Evolutionary conservation across 2,888 invertebrate genomes (phyloP).

Genomic region (Melieria crassipennis): DNA sequence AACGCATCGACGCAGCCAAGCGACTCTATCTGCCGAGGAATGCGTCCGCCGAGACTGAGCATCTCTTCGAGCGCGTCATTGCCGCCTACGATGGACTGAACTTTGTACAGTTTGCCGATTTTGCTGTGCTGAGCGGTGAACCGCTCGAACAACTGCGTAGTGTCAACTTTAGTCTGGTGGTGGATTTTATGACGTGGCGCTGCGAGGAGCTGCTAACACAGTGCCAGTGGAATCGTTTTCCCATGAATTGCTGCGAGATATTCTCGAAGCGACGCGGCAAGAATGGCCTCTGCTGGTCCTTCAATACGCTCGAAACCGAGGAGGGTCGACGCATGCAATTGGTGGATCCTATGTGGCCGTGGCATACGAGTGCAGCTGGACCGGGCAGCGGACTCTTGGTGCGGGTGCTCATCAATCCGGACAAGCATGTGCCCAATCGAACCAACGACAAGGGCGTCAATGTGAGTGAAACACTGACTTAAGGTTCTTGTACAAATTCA

Average conservation of each 20-base stretch:
- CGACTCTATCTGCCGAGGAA: constrained; percentile 52
- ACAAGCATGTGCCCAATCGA: constrained; percentile 53
- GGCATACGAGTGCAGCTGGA: constrained; percentile 54
- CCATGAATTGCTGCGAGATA: constrained; percentile 65
- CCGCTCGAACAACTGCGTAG: constrained; percentile 50
- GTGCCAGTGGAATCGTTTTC: constrained; percentile 66
- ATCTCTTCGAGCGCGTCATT: constrained; percentile 54
- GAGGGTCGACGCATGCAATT: constrained; percentile 49
- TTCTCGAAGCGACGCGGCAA: constrained; percentile 66
- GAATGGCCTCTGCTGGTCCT: constrained; percentile 67
- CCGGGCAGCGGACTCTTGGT: constrained; percentile 51
- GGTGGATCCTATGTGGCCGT: constrained; percentile 54
- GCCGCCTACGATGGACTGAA: constrained; percentile 53
- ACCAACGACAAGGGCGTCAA: constrained; percentile 51
- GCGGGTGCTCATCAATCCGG: constrained; percentile 50
- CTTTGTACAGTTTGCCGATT: constrained; percentile 58
- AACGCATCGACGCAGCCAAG: constrained; percentile 54
- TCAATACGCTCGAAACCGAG: constrained; percentile 64
- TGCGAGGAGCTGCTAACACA: constrained; percentile 63
- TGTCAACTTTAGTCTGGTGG: constrained; percentile 58
- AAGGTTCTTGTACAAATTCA: too few relatives aligned
- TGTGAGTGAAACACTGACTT: constrained; percentile 39
- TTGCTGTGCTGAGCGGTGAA: constrained; percentile 46
- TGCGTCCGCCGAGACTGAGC: constrained; percentile 39
- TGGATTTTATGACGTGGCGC: constrained; percentile 58